These are phyloP conservation scores for Myocastor coypus DNA, from an alignment of 2,113 vertebrate genomes.

Conservation along the genomic window DNA sequence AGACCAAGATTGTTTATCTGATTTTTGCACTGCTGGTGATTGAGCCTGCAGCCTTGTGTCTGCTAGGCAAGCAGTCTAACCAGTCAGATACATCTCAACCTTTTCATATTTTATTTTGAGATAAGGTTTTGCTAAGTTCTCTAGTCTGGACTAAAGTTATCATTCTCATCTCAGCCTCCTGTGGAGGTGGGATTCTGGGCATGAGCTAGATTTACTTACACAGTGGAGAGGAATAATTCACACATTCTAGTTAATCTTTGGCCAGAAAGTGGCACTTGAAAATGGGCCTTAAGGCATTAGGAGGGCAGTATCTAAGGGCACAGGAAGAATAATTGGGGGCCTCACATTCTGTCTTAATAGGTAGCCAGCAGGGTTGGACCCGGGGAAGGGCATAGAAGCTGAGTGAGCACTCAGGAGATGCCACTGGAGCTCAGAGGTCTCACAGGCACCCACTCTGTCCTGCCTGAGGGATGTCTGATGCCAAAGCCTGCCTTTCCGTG, in stretches of 20 bases:
- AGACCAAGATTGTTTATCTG: not conserved
- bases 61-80: not conserved
- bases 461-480: accelerated
- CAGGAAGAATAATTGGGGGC: not conserved
- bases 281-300: not conserved
- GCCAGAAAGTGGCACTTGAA: not conserved
- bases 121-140: not conserved
- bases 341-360: not conserved
- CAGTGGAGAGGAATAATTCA: not conserved
- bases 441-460: not conserved
- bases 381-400: not conserved
- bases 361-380: not conserved
- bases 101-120: not conserved
- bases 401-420: not conserved
- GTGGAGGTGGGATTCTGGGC: not conserved
- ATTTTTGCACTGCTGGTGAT: not conserved
- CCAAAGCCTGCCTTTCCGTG: not conserved
- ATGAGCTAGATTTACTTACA: not conserved
- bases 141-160: not conserved
- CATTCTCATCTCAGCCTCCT: not conserved
- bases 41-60: not conserved
- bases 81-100: not conserved
- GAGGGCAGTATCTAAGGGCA: not conserved
- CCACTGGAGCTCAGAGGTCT: not conserved
- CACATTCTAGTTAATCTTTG: not conserved